Evolutionary conservation across 2,113 vertebrate species (phyloP), one percentile per base, ranked within the genome.

Genomic region (Rissa tridactyla): DNA sequence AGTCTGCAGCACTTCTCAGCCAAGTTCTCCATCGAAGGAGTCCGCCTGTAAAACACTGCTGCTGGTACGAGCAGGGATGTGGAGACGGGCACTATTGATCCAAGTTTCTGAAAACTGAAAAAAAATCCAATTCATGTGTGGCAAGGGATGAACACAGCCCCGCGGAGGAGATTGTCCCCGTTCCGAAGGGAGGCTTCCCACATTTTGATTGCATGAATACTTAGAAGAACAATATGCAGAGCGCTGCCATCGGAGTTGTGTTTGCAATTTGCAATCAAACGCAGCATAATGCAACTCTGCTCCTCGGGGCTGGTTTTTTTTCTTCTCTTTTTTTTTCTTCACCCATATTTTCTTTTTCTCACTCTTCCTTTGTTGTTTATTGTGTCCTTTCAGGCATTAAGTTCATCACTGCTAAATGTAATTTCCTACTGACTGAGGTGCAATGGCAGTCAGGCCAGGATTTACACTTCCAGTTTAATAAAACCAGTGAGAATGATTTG

Each of bases 331-430:
- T 52, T 44, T 26, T 40, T 11, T 14, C 25, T 57, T 80, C 10
- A 21, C 36, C 69, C 9, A 2, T 76, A 57, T 52, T 95, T 79
- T 34, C n/a, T 66, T 72, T 85, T 36, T 60, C 30, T 54, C 26
- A 11, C 38, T 84, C 32, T 42, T 87, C 30, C 57, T 86, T 78
- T 71, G 42, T 52, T 64, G 46, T 82, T 91, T 82, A 88, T 54
- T 82, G 18, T 85, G 47, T 91, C 55, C 51, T 87, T 91, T 92
- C 94, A 90, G 64, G 82, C 87, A 47, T 91, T 94, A 89, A 88
- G 86, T 94, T 75, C 49, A 76, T 25, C 20, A 34, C 25, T 66
- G 66, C 72, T 94, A 88, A 42, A 49, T 36, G 78, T 75, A 40
- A 87, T 86, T 90, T 80, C 40, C 27, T 84, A 30, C 70, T 61